Evolutionary conservation across 2,888 invertebrate species (phyloP).

Genomic region (Stenoptilia bipunctidactyla): DNA sequence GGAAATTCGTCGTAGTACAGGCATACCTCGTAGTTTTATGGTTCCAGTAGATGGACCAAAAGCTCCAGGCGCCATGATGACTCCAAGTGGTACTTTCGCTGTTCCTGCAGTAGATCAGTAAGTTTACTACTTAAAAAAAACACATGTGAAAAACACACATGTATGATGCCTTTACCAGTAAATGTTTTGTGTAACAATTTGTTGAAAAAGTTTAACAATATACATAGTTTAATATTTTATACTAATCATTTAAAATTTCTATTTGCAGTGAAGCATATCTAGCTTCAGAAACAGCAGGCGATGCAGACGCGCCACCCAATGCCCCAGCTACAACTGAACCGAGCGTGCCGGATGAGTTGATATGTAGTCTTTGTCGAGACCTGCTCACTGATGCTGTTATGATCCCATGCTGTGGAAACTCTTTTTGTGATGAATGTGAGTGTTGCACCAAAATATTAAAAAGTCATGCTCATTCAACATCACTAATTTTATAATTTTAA

Average conservation of each 20-base stretch:
- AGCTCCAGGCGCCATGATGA: conserved; percentile 93
- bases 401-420: conserved; percentile 98
- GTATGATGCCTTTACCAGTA: too few relatives aligned
- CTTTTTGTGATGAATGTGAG: conserved; percentile 98
- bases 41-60: conserved; percentile 91
- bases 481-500: too few relatives aligned
- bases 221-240: background rate
- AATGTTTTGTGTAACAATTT: too few relatives aligned
- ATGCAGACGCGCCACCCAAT: conserved; percentile 67
- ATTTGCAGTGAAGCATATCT: conserved; percentile 81
- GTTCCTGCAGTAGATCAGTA: conserved; percentile 91
- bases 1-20: conserved; percentile 94
- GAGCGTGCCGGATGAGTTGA: conserved; percentile 90
- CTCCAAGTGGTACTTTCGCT: conserved; percentile 87
- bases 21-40: conserved; percentile 97
- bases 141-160: too few relatives aligned
- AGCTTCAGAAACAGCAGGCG: conserved; percentile 73
- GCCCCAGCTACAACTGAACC: conserved; percentile 79
- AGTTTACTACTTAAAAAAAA: conserved; percentile 33
- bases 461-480: too few relatives aligned
- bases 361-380: conserved; percentile 94
- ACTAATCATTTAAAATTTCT: background rate
- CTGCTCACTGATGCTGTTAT: conserved; percentile 95
- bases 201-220: too few relatives aligned
- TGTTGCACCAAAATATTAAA: too few relatives aligned